A percentile compares a stretch with the other conserved stretches of the same genome.
Evolutionary conservation across 2,888 invertebrate genomes (phyloP).

Genomic region (Parnassius orleans): DNA sequence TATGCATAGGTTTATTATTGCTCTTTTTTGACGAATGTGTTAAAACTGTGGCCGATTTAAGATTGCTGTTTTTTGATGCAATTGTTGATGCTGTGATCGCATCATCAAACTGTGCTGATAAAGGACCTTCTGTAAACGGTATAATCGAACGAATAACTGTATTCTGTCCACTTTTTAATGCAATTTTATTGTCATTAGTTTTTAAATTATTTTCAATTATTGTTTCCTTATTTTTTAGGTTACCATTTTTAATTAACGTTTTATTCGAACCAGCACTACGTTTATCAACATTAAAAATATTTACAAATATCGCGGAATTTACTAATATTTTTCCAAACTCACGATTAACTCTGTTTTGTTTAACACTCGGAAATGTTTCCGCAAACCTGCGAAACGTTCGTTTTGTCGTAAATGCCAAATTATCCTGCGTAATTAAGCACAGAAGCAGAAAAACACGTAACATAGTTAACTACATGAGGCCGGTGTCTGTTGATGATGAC

Average conservation of each 20-base stretch:
- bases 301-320: constrained; percentile 13
- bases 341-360: constrained; percentile 8
- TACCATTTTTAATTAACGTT: not conserved
- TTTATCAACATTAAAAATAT: constrained; percentile 42
- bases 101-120: constrained; percentile 7
- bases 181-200: constrained; percentile 7
- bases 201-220: not conserved
- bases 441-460: constrained; percentile 43
- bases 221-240: constrained; percentile 2
- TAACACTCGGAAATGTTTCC: constrained; percentile 42
- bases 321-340: constrained; percentile 6
- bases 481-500: constrained; percentile 41
- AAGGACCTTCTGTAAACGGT: constrained; percentile 23
- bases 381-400: constrained; percentile 13
- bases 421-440: constrained; percentile 45
- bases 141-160: constrained; percentile 13
- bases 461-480: constrained; percentile 48
- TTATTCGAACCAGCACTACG: not conserved
- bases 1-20: constrained; percentile 48
- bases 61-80: constrained; percentile 1
- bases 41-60: not conserved
- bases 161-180: constrained; percentile 11
- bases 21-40: constrained; percentile 20
- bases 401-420: constrained; percentile 32
- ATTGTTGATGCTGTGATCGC: constrained; percentile 34